Base-by-base conservation (phyloP, 2,113 vertebrate species). In the Amphilophus citrinellus region DNA sequence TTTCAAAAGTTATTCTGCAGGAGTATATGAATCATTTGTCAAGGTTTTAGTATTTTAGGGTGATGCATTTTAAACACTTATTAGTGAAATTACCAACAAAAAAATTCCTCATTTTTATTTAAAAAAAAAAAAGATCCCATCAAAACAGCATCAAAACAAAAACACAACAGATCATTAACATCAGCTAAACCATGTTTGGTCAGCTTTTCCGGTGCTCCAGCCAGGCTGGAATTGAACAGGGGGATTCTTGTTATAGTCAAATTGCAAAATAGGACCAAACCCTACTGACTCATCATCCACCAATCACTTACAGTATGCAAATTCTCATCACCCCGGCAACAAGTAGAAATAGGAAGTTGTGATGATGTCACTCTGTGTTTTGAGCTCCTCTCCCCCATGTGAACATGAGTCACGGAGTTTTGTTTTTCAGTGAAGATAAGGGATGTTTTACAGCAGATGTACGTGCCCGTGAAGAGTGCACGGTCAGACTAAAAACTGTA, bases 211-310 rank as follows among this genome's bases (percentile, higher is more conserved):
- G 86, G 84, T 3, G 35, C 83, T 79, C 53, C 68, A 6, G 84
- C 77, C 68, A 44, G 24, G 32, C 65, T 24, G 84, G 60, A 76
- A 75, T 44, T 88, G 63, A 80, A 77, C 65, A 37, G 61, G 61
- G 84, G 85, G 76, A 61, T 87, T 60, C 92, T 89, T 93, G 91
- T 93, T 95, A 87, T 92, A 88, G 84, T 81, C 76, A 57, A 82
- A 80, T 78, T 59, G 61, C 73, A 82, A 89, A 86, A 87, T 56
- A 47, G 79, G 89, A 85, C 92, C 90, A 82, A 89, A 57, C 95
- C 91, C 87, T 61, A 68, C 82, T 95, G 93, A 95, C 92, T 95
- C 95, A 95, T 92, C 93, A 85, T 79, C 92, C 81, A 87, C 92
- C 93, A 94, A 93, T 94, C 79, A 6, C 75, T 30, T 17, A 18